Base-by-base conservation (phyloP, 1,140 invertebrate species). In the Brachystomella parvula region DNA sequence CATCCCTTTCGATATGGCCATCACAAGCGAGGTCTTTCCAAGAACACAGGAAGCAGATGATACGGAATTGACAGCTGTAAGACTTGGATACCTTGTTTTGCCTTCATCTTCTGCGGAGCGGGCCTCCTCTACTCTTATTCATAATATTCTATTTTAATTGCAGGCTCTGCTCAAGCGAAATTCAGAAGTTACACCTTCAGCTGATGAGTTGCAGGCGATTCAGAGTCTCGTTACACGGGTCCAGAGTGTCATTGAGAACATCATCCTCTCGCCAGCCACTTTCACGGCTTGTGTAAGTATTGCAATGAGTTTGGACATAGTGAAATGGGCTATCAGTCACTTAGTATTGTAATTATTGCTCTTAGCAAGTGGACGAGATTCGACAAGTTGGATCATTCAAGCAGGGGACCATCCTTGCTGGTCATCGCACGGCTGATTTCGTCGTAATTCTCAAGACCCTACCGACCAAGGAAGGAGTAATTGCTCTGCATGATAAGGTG, bases 401-500 rank as follows among this genome's bases (percentile, higher is more conserved):
- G 77, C 98, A 98, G 78, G 95, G 94, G 0, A 98, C 95, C 12
- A 97, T 98, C 88, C 85, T 97, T 73, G 88, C 90, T 3, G 93
- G 93, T 1, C 89, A 94, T 75, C 96, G 95, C 77, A 86, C 95
- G 0, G 96, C 95, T 24, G 95, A 98, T 77, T 89, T 98, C 72
- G 94, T 98, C 2, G 92, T 98, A 12, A 96, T 98, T 73, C 82
- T 99, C n/a, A 98, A 98, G 82, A 97, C 95, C 0, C 77, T 98
- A 47, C 96, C 96, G 1, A 97, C 94, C 17, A 90, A 91, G 76
- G 94, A 97, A 76, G 90, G 94, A 3, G 91, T 97, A 0, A 89
- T 94, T 76, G 90, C 90, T 1, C 78, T 97, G 1, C 90, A 90
- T 0, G 90, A 88, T 68, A 94, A 94, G 81, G 90, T 95, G 62